Evolutionary conservation across 2,888 invertebrate species (phyloP), one percentile per base, ranked within the genome.

Genomic region (Coleophora deauratella): DNA sequence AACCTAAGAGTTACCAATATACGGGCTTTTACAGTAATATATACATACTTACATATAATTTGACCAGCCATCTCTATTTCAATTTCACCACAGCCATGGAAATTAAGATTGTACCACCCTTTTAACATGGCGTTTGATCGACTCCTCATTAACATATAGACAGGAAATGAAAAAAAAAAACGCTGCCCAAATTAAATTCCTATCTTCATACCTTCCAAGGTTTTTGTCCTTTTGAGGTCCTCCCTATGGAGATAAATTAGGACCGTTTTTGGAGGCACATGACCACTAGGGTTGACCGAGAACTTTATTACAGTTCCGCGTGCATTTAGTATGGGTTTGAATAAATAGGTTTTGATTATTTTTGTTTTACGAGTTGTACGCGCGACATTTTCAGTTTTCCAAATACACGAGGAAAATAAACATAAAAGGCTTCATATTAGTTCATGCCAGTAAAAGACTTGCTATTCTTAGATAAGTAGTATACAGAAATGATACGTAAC

Each of bases 81-180:
- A 41, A 37, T 43, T 41, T 33, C 13, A 13, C 10, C 13, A 11
- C 37, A 35, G 33, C 38, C 33, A 32, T n/a, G 31, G 9, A 32
- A 12, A 21, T 21, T 21, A 3, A 21, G 21, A 3, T 6, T 21
- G 21, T 6, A 42, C 40, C 38, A 41, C 51, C 49, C 54, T 49
- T 47, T 53, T 54, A 54, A 44, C 50, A 54, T 54, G 44, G 43
- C 46, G 49, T 52, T 54, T 53, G 54, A 54, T 50, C 38, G 41
- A 38, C 43, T 40, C 46, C 49, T 47, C 51, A 59, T 59, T 59
- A 56, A 46, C 59, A 60, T 58, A 60, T 57, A 61, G 57, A 57
- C 53, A 52, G 51, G 54, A 42, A 43, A 42, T 45, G 43, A 51
- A 52, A 54, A 42, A 21, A 50, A 52, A 43, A 47, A 41, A 47